Percentiles rank a stretch among this genome's conserved stretches.
Conservation (phyloP, 2,797 vertebrate species). For the Gymnothorax javanicus region DNA sequence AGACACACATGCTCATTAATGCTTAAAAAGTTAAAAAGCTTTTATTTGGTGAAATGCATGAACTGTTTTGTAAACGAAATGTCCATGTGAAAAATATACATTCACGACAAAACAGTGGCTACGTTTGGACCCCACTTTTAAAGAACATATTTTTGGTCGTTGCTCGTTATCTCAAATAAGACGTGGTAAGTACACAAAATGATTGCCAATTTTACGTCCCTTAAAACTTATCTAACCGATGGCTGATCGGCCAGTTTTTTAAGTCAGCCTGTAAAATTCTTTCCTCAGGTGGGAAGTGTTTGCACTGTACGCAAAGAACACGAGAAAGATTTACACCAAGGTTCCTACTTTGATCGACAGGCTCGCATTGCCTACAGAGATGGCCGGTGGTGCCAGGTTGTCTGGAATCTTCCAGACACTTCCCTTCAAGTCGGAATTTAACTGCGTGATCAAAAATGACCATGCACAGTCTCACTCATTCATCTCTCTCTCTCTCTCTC, state of each 20-base stretch:
- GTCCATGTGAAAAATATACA: too few species aligned
- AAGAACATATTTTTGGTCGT: too few species aligned
- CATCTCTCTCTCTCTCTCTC: too few species aligned
- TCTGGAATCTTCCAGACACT: conserved; percentile 83
- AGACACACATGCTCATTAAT: conserved; percentile 27
- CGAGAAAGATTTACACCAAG: conserved; percentile 95
- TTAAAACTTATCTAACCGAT: neutral
- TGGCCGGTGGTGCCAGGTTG: conserved; percentile 91
- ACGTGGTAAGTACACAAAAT: too few species aligned
- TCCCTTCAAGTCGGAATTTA: conserved; percentile 70
- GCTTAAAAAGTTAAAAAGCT: neutral
- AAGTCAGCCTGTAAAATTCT: conserved; percentile 51
- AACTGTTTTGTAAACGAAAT: too few species aligned
- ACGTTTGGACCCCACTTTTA: too few species aligned
- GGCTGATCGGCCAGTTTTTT: neutral
- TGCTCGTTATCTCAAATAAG: too few species aligned
- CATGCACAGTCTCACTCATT: conserved; percentile 61
- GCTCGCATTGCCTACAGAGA: conserved; percentile 87
- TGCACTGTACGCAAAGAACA: conserved; percentile 77
- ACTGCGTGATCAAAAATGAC: conserved; percentile 73
- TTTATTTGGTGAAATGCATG: too few species aligned
- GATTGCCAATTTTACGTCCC: neutral
- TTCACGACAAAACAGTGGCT: too few species aligned
- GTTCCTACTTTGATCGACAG: conserved; percentile 76
- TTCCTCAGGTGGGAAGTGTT: conserved; percentile 82